Evolutionary conservation across 2,888 invertebrate genomes (phyloP).

Genomic region (Eulithis testata): DNA sequence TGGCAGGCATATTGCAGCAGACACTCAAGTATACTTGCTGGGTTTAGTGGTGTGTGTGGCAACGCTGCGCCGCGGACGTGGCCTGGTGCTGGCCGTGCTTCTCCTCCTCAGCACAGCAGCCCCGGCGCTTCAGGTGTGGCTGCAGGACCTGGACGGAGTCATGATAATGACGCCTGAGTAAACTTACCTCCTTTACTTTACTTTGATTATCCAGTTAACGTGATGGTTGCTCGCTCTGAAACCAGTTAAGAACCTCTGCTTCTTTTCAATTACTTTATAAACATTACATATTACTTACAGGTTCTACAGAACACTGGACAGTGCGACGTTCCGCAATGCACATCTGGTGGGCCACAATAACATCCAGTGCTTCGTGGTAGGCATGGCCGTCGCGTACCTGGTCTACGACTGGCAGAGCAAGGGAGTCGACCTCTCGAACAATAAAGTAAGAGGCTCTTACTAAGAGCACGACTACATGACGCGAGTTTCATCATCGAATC

Average conservation of each 20-base stretch:
- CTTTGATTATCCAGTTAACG: no score
- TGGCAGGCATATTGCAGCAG: conserved; percentile 24
- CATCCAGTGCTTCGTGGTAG: conserved; percentile 46
- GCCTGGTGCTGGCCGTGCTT: conserved; percentile 2
- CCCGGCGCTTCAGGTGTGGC: conserved; percentile 25
- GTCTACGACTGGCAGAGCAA: conserved; percentile 21
- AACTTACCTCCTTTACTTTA: no score
- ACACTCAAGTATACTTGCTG: conserved; percentile 17
- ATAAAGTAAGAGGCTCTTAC: conserved; percentile 19
- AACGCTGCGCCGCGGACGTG: neutral
- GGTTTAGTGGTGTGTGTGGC: conserved; percentile 17
- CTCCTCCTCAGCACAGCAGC: conserved; percentile 5
- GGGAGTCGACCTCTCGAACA: conserved; percentile 17
- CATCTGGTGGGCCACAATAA: conserved; percentile 51
- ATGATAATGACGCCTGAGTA: conserved; percentile 27
- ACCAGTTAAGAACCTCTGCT: no score
- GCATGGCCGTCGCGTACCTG: conserved; percentile 43
- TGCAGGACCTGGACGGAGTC: conserved; percentile 24
- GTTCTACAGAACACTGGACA: conserved; percentile 23
- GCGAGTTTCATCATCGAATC: no score
- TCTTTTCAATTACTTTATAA: no score
- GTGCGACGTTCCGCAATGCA: conserved; percentile 15
- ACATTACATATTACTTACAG: conserved; percentile 6
- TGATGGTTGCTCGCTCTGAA: no score
- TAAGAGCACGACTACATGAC: neutral